Evolutionary conservation across 1,140 invertebrate genomes (phyloP), one percentile per base, ranked within the genome.

Genomic region (Diploscapter pachys): DNA sequence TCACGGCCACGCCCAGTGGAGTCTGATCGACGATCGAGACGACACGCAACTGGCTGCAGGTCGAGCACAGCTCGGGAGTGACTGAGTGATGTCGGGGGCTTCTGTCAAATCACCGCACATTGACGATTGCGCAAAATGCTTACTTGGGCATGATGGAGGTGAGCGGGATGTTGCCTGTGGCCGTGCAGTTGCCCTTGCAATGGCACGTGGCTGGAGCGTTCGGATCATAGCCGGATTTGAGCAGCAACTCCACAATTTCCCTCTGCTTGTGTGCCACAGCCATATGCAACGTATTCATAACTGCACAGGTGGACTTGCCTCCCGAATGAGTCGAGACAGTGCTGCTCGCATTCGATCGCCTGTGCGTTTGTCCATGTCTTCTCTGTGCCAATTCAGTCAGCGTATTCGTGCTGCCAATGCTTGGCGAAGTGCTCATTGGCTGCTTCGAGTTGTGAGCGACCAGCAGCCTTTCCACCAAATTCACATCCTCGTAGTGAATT

Each of bases 281-380:
- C 75, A 85, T 82, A 72, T 85, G 83, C 11, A 83, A 71, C 13
- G 83, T 85, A 63, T 84, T 84, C 74, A 80, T 77, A 49, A 81
- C 74, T 11, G 83, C 83, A 77, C 82, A 84, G 9, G 78, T 83
- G 5, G 82, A 85, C 80, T 81, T 69, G 13, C 83, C 82, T 57
- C 83, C 83, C 52, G 84, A 85, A 72, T 85, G 84, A 6, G 83
- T 85, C 13, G 83, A 85, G 31, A 84, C 64, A 11, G 84, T 85
- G 74, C 78, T 80, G 2, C 82, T 85, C 5, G 83, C 83, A 70
- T 85, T 85, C 5, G 84, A 85, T 52, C 83, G 72, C 61, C 83
- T 69, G 69, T 85, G 83, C 31, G 70, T 77, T 56, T 68, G 61
- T 9, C 82, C 83, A 62, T 85, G 83, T 53, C 83, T 59, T 48